These are phyloP conservation scores for Pseudorasbora parva DNA, from an alignment of 2,113 vertebrate species.

Conservation along the genomic window DNA sequence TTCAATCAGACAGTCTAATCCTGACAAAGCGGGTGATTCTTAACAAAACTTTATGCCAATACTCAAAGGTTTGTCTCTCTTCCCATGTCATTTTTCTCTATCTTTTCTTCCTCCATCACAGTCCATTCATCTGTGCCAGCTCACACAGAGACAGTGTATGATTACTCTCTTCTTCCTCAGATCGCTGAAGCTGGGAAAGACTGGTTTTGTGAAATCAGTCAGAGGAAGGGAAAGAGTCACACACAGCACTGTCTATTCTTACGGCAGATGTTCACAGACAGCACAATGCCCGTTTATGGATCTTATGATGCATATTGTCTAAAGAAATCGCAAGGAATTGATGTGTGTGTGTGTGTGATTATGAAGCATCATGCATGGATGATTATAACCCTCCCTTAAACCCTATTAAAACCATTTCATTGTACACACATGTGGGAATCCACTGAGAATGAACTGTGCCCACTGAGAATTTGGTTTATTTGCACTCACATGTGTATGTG, in stretches of 20 bases:
- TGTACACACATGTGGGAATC: background rate
- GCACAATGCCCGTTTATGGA: background rate
- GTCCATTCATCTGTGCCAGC: conserved; percentile 45
- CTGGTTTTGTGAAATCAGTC: conserved; percentile 1
- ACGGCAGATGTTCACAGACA: background rate
- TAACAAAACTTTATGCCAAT: background rate
- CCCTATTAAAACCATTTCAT: conserved; percentile 14
- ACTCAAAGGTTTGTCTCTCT: background rate
- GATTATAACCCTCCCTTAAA: background rate
- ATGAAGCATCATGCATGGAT: background rate
- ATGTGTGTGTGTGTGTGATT: conserved; percentile 35
- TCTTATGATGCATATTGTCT: background rate
- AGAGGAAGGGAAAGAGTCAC: background rate
- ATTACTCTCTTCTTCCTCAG: conserved; percentile 37
- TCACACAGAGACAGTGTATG: conserved; percentile 18
- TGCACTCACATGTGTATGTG: background rate
- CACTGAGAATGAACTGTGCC: background rate
- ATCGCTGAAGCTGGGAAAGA: conserved; percentile 16
- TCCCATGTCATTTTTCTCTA: background rate
- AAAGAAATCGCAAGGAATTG: background rate
- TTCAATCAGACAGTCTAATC: background rate
- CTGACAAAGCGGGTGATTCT: background rate
- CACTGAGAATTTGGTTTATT: conserved; percentile 12
- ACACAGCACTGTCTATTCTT: background rate
- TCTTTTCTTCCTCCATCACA: conserved; percentile 16